phyloP scores from a whole-genome alignment of 2,888 invertebrate species.

The Heliothis peltigera region DNA sequence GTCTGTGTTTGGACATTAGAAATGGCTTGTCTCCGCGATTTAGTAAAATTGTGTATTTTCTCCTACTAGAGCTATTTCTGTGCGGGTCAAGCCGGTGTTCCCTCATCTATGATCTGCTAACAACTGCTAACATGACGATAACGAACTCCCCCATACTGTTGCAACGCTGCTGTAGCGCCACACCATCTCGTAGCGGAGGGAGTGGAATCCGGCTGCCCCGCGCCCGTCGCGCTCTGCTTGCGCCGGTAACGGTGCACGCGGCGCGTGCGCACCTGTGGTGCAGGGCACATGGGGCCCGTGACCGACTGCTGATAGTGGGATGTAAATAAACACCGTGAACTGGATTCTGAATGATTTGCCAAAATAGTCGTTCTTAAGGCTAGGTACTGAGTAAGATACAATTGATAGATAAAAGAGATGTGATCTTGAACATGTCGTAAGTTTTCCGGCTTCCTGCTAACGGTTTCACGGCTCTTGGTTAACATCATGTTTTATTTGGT shows the following conservation, averaged over 20 bases:
- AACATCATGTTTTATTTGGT: no score
- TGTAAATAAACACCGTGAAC: conserved; percentile 5
- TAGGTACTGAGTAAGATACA: background rate
- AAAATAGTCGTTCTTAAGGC: no score
- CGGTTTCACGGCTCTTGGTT: no score
- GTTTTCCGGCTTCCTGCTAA: no score
- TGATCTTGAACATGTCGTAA: no score
- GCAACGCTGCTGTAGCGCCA: background rate
- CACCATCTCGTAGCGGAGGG: conserved; percentile 21
- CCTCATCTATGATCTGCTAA: background rate
- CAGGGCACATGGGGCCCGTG: background rate
- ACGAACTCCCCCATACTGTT: background rate
- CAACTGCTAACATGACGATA: background rate
- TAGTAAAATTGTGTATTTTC: no score
- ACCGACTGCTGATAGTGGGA: background rate
- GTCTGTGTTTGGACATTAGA: no score
- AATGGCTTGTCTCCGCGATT: no score
- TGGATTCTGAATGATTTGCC: background rate
- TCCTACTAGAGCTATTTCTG: background rate
- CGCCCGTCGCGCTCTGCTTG: conserved; percentile 53
- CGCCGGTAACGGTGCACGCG: conserved; percentile 31
- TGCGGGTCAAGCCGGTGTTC: background rate
- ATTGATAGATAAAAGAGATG: no score
- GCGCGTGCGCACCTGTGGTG: conserved; percentile 26
- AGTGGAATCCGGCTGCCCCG: conserved; percentile 39